phyloP scores from a whole-genome alignment of 2,888 invertebrate genomes.

The Tipula lateralis region DNA sequence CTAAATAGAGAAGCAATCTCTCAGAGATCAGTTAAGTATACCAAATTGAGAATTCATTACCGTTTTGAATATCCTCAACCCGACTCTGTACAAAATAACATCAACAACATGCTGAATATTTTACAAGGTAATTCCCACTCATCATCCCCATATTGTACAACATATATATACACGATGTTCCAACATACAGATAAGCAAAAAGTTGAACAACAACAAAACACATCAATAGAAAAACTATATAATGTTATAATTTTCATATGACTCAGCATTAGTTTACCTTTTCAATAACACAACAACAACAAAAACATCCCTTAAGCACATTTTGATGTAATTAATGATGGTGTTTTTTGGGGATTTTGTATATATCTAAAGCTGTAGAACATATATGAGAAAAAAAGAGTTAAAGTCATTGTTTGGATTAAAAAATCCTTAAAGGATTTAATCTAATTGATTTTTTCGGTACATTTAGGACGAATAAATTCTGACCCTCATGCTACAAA shows the following conservation, averaged over 20 bases:
- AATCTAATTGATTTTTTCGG: background rate
- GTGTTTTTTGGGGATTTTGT: background rate
- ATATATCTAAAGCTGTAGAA: background rate
- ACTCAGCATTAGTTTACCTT: slow-evolving; percentile 24
- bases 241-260: slow-evolving; percentile 24
- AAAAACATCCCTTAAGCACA: background rate
- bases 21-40: too few species aligned
- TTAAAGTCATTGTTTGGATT: background rate
- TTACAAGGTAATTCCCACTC: background rate
- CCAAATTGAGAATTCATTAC: too few species aligned
- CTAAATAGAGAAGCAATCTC: too few species aligned
- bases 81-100: background rate
- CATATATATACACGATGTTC: background rate
- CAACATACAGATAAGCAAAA: background rate
- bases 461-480: background rate
- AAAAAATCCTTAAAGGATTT: slow-evolving; percentile 24
- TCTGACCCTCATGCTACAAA: background rate
- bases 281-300: background rate
- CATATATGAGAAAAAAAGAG: background rate
- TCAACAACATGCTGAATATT: background rate
- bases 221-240: background rate
- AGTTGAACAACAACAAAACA: background rate
- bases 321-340: slow-evolving; percentile 9
- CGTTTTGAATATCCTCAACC: too few species aligned
- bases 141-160: background rate